These are phyloP conservation scores for Agrypnia vestita DNA, from an alignment of 1,140 invertebrate genomes.

Conservation along the genomic window DNA sequence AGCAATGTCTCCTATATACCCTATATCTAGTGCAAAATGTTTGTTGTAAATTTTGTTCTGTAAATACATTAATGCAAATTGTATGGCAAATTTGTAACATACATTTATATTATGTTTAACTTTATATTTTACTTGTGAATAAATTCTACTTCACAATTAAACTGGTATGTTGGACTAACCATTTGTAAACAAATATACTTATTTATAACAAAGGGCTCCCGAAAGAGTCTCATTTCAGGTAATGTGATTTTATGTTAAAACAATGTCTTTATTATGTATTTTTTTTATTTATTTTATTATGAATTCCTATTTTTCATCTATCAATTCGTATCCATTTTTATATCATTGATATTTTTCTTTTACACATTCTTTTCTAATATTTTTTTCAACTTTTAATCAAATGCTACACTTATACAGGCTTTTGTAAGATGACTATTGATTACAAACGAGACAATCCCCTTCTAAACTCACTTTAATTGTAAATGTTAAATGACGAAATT, in stretches of 20 bases:
- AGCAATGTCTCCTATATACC: slow-evolving; percentile 50
- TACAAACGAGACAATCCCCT: slow-evolving; percentile 2
- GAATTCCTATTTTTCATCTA: slow-evolving; percentile 32
- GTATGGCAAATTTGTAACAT: slow-evolving; percentile 57
- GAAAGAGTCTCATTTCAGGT: slow-evolving; percentile 43
- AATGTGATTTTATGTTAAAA: slow-evolving; percentile 51
- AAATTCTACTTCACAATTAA: slow-evolving; percentile 53
- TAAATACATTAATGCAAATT: slow-evolving; percentile 56
- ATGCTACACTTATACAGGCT: background rate
- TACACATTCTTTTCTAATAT: background rate
- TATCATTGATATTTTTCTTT: background rate
- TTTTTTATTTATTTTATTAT: slow-evolving; percentile 42
- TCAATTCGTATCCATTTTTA: slow-evolving; percentile 33
- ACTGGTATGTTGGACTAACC: slow-evolving; percentile 55
- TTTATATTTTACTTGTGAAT: slow-evolving; percentile 58
- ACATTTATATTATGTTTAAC: slow-evolving; percentile 49
- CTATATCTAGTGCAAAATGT: slow-evolving; percentile 47
- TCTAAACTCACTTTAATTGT: background rate
- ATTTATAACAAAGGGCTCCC: slow-evolving; percentile 40
- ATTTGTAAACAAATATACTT: slow-evolving; percentile 45
- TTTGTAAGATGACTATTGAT: background rate
- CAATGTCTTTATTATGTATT: slow-evolving; percentile 30
- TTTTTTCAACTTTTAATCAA: background rate
- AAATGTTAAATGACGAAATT: too few species aligned
- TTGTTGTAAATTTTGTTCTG: slow-evolving; percentile 51